A percentile compares a stretch with the other conserved stretches of the same genome.
Conservation (phyloP, 2,888 invertebrate genomes). For the Rhamnusium bicolor region DNA sequence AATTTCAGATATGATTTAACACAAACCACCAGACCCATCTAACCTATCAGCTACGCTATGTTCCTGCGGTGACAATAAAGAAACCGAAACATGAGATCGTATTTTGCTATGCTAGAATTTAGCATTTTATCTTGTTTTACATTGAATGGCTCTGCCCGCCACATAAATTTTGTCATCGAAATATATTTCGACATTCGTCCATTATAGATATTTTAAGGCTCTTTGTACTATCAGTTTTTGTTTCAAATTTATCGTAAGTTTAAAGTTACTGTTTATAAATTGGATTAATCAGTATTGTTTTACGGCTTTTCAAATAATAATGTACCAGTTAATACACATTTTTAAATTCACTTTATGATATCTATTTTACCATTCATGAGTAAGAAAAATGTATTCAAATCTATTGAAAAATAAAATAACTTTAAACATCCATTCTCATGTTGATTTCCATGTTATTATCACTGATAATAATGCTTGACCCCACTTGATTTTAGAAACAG, state of each 20-base stretch:
- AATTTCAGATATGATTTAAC: conserved; percentile 50
- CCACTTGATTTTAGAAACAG: no score
- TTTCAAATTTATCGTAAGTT: background rate
- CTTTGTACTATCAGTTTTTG: conserved; percentile 42
- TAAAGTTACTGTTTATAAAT: background rate
- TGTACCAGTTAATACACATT: no score
- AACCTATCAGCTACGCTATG: conserved; percentile 50
- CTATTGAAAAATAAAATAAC: no score
- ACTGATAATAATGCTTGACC: no score
- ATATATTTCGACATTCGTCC: conserved; percentile 41
- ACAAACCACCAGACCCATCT: conserved; percentile 40
- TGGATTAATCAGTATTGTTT: background rate
- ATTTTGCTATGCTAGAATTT: conserved; percentile 57
- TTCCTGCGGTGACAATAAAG: conserved; percentile 55
- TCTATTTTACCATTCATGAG: no score
- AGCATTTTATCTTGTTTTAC: conserved; percentile 68
- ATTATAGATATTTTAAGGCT: conserved; percentile 41
- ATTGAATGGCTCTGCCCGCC: conserved; percentile 64
- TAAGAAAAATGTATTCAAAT: no score
- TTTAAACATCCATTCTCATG: no score
- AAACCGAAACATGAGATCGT: conserved; percentile 57
- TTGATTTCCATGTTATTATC: no score
- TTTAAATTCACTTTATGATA: no score
- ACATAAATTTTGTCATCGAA: conserved; percentile 62
- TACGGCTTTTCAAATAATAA: background rate